Evolutionary conservation across 2,888 invertebrate genomes (phyloP).

Genomic region (Malthinus flaveolus): DNA sequence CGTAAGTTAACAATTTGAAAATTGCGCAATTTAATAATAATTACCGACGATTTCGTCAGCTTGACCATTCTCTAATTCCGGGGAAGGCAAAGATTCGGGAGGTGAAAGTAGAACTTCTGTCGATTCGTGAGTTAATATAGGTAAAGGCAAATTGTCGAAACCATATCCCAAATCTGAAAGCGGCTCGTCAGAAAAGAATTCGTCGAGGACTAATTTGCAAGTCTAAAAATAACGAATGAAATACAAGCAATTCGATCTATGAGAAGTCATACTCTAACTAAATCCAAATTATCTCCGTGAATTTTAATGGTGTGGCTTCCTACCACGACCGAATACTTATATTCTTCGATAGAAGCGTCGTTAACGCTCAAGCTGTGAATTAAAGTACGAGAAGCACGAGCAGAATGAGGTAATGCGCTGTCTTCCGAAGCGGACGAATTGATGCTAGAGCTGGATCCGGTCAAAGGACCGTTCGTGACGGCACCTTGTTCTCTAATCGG

Average conservation of each 20-base stretch:
- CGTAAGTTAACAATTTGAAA: not conserved
- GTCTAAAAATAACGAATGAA: constrained; percentile 59
- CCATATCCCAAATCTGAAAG: constrained; percentile 52
- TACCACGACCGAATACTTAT: constrained; percentile 81
- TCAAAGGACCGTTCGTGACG: constrained; percentile 61
- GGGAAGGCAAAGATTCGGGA: constrained; percentile 47
- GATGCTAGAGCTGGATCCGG: constrained; percentile 76
- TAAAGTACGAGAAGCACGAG: constrained; percentile 63
- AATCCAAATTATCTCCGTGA: constrained; percentile 81
- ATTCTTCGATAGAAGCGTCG: constrained; percentile 84
- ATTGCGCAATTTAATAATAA: not conserved
- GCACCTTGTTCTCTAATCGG: constrained; percentile 74
- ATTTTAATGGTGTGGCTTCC: constrained; percentile 84
- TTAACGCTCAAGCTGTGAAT: constrained; percentile 82
- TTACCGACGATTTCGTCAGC: constrained; percentile 24
- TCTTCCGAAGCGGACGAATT: constrained; percentile 76
- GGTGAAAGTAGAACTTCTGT: constrained; percentile 44
- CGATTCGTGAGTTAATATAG: constrained; percentile 42
- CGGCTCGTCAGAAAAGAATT: constrained; percentile 68
- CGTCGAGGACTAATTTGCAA: constrained; percentile 85
- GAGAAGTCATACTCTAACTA: constrained; percentile 71
- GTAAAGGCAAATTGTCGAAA: constrained; percentile 52
- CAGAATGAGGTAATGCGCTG: constrained; percentile 56
- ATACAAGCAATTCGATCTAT: not conserved
- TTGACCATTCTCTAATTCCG: constrained; percentile 42